Base-by-base conservation (phyloP, 1,140 invertebrate genomes). In the Zaprionus camerounensis region DNA sequence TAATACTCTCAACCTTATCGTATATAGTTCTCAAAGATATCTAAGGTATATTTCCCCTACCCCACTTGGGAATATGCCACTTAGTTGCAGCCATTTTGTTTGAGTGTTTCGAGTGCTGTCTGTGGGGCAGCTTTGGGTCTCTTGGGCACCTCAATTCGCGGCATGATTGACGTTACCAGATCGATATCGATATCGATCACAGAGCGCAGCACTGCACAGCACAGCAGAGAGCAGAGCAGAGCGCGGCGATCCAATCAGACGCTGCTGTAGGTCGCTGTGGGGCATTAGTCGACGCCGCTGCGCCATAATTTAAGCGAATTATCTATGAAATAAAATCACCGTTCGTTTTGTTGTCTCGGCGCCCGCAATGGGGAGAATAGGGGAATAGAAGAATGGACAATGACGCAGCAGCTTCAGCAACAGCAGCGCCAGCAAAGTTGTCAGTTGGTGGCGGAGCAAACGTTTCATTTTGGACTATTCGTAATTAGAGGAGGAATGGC, bases 261-360 rank as follows among this genome's bases (percentile, higher is more conserved):
- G 73, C 79, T 90, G 85, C 85, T 90, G 85, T 90, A 90, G 85
- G 85, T 90, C 85, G 85, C 85, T 90, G 31, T 81, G 84, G 84
- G 85, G 78, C 85, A 81, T 88, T 79, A 62, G 69, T 57, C 67
- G 77, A 74, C 75, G 86, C 75, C 53, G 80, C 75, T 82, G 82
- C 86, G 88, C 84, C 85, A 91, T 91, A 91, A 91, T 91, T 91
- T 91, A 91, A 90, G 90, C 84, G 85, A 79, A 90, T 91, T 91
- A 91, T 91, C 84, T 91, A 88, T 85, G 84, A 91, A 91, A 91
- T 76, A 79, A 85, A 91, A 91, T 91, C 88, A 91, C 70, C 81
- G 90, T 70, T 71, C 67, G 62, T 77, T 90, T 80, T 66, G 63
- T 59, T 55, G 70, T 74, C 64, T 20, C 58, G 67, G 70, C 80